Conservation (phyloP, 2,888 invertebrate species). For the Thalpophila matura region DNA sequence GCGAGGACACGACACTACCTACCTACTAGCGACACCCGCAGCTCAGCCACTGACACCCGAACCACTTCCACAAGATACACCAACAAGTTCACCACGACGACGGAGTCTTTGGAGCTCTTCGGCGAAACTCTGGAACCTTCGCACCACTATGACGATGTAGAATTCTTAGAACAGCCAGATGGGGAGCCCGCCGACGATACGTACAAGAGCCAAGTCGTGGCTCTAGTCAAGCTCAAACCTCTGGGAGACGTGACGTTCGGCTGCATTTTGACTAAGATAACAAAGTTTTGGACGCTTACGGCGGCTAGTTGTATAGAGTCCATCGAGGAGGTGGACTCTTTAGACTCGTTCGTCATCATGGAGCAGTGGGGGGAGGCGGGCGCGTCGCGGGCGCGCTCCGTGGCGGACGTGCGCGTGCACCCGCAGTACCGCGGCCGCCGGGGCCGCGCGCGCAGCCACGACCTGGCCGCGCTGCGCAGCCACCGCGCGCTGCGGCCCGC, state of each 20-base stretch:
- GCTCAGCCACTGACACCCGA: neutral
- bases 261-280: slow-evolving; percentile 79
- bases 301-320: slow-evolving; percentile 84
- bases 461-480: slow-evolving; percentile 76
- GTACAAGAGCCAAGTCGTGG: slow-evolving; percentile 67
- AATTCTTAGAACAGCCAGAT: slow-evolving; percentile 57
- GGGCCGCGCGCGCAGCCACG: slow-evolving; percentile 68
- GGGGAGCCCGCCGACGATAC: slow-evolving; percentile 49
- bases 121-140: slow-evolving; percentile 5
- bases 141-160: slow-evolving; percentile 30
- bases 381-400: slow-evolving; percentile 64
- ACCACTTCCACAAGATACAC: neutral
- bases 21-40: slow-evolving; percentile 2
- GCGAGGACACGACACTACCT: slow-evolving; percentile 71
- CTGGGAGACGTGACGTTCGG: slow-evolving; percentile 76
- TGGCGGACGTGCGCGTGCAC: slow-evolving; percentile 77
- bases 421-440: slow-evolving; percentile 72
- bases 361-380: slow-evolving; percentile 67
- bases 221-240: slow-evolving; percentile 77
- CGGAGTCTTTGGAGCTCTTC: slow-evolving; percentile 6
- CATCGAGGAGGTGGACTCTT: slow-evolving; percentile 79
- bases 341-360: slow-evolving; percentile 80
- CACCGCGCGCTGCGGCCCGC: slow-evolving; percentile 60
- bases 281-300: slow-evolving; percentile 77
- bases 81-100: neutral